phyloP scores from a whole-genome alignment of 64 coral and sea anemone genomes.

The Porites australiensis region DNA sequence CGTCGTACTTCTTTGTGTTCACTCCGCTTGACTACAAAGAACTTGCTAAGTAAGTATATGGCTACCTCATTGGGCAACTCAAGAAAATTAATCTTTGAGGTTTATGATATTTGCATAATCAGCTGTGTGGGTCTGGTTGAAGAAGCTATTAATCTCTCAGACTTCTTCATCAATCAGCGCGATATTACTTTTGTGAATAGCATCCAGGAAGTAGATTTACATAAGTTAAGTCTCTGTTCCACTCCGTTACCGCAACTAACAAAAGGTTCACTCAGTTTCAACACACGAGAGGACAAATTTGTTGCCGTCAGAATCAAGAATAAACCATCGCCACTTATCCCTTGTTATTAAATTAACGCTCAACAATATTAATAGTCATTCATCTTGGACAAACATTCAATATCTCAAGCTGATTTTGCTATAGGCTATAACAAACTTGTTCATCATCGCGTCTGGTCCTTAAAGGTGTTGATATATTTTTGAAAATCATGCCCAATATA shows the following conservation, averaged over 20 bases:
- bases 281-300: slow-evolving; percentile 19
- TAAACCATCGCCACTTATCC: background rate
- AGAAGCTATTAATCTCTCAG: slow-evolving; percentile 59
- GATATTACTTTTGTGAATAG: slow-evolving; percentile 35
- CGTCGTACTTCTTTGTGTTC: background rate
- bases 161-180: slow-evolving; percentile 52
- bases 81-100: slow-evolving; percentile 46
- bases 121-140: slow-evolving; percentile 23
- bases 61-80: slow-evolving; percentile 10
- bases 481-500: background rate
- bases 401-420: background rate
- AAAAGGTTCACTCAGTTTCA: background rate
- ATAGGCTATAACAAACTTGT: background rate
- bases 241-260: slow-evolving; percentile 3
- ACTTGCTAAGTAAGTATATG: background rate
- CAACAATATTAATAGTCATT: background rate
- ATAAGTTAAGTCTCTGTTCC: slow-evolving; percentile 6
- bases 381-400: background rate
- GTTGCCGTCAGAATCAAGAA: background rate
- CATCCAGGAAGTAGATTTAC: slow-evolving; percentile 56
- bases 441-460: too few relatives aligned
- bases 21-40: background rate
- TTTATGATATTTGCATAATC: slow-evolving; percentile 46
- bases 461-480: background rate
- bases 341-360: slow-evolving; percentile 9